phyloP scores from a whole-genome alignment of 2,113 vertebrate species.

The Sprattus sprattus region DNA sequence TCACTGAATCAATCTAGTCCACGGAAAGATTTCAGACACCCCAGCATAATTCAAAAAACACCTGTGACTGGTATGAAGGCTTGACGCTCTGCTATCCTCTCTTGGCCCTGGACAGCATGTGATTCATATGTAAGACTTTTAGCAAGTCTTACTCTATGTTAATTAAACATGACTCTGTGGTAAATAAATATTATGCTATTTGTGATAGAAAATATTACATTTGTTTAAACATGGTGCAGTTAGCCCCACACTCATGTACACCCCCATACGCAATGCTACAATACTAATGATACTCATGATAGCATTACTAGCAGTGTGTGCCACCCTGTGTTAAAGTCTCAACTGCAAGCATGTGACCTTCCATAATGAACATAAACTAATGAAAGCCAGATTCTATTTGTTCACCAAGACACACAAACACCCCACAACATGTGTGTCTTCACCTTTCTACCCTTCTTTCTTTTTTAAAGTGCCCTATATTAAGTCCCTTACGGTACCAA shows the following conservation, averaged over 20 bases:
- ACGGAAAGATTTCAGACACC: not conserved
- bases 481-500: not conserved
- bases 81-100: not conserved
- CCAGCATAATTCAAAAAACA: slow-evolving; percentile 13
- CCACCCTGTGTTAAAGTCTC: too few species aligned
- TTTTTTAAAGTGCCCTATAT: not conserved
- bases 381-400: not conserved
- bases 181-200: too few species aligned
- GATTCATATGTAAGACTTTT: not conserved
- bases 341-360: not conserved
- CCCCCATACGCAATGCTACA: not conserved
- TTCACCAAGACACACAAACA: not conserved
- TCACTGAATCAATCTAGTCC: not conserved
- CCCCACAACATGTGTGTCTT: not conserved
- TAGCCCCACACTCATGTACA: too few species aligned
- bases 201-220: too few species aligned
- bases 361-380: not conserved
- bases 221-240: too few species aligned
- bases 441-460: not conserved
- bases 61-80: not conserved
- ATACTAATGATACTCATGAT: not conserved
- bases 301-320: too few species aligned
- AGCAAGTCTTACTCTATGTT: too few species aligned
- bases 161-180: too few species aligned
- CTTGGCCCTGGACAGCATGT: not conserved